Evolutionary conservation across 2,113 vertebrate species (phyloP), one percentile per base, ranked within the genome.

Genomic region (Strix uralensis): DNA sequence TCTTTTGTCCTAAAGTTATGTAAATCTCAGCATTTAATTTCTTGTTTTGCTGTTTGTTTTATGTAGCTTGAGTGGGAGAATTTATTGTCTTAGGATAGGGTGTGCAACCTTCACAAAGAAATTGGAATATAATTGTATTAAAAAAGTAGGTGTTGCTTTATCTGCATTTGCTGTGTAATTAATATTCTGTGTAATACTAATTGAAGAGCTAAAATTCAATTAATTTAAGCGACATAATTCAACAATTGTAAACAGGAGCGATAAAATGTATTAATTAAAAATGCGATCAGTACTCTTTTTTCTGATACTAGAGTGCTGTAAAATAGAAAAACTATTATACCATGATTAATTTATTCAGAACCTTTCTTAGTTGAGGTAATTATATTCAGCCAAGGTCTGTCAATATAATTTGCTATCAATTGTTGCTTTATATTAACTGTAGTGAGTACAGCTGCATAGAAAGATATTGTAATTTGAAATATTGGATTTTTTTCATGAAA

Each of bases 211-310:
- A 93, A 94, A 94, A 87, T 89, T 85, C 46, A 73, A 49, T 96
- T 86, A 82, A 70, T 54, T 78, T 71, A 58, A 82, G 11, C 62
- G n/a, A 57, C 8, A 32, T 66, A 90, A 79, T 93, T 93, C 46
- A 88, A 19, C 32, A 88, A 71, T 67, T 89, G 23, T 51, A 92
- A 94, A 81, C 13, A 92, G 26, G 83, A 81, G 14, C 15, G 58
- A 59, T 77, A 95, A 78, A 95, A 88, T 42, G 2, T n/a, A 85
- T 92, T 96, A 77, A 92, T 96, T 95, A 82, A 85, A 94, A 93
- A 78, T 29, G 5, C 36, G 16, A 51, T 91, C 14, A 15, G 49
- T 90, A 80, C 22, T 73, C 25, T 91, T 88, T 88, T 75, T 88
- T 36, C 32, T 82, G 21, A 80, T 86, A 40, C 11, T 54, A 44